Evolutionary conservation across 2,113 vertebrate genomes (phyloP), one percentile per base, ranked within the genome.

Genomic region (Apistogramma diplotaenia): DNA sequence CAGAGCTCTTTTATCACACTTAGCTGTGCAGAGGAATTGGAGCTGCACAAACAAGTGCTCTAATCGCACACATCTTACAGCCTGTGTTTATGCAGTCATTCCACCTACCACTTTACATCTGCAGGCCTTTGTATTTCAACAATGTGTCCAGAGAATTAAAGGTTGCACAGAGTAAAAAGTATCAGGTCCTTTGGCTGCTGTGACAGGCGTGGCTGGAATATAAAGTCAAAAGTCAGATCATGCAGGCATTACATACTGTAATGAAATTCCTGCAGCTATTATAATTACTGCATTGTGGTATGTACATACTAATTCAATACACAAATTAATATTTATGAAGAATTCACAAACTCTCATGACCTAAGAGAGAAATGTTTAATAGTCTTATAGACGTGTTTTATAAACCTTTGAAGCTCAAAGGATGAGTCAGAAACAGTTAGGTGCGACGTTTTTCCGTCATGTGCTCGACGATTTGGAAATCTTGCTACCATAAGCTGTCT

Each of bases 1-100:
- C 46, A 0, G 1, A 76, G 77, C 77, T 76, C 81, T 79, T 79
- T 76, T 71, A 67, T 77, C 84, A 80, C 79, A 78, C 86, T 75
- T 76, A 84, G 58, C 2, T 2, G 46, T 18, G 2, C n/a, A 0
- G 58, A 70, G 35, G 72, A 67, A 76, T 21, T 49, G n/a, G 81
- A 84, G 81, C 80, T 61, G 53, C 76, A 54, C 71, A 16, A 56
- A 62, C 49, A 15, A 82, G 84, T 76, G 37, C 62, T 84, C 23
- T 76, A 29, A 78, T 35, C 12, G 53, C 53, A 74, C 53, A 8
- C 23, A 35, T 84, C 62, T 51, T 40, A 13, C 55, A 58, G 55
- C 11, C 49, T 11, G 33, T 58, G 62, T 75, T 81, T 35, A 58
- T 62, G 60, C 11, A 8, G 74, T 53, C 33, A 61, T 71, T 49